A percentile compares a stretch with the other conserved stretches of the same genome.
Evolutionary conservation across 1,140 invertebrate genomes (phyloP).

Genomic region (Bombyx mandarina): DNA sequence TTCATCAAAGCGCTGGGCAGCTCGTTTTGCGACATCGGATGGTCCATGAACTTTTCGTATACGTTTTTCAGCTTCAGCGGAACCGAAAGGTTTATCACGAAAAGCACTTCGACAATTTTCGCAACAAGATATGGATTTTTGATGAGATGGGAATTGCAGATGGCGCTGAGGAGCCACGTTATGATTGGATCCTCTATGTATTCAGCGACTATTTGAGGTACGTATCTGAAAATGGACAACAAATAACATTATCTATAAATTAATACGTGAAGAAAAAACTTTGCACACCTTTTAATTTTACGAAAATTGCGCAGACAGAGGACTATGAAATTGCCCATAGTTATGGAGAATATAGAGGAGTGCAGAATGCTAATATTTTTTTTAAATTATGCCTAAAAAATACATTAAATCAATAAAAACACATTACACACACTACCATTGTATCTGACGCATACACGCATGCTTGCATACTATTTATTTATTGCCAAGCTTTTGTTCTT

Average conservation of each 20-base stretch:
- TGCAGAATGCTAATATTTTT: too few relatives aligned
- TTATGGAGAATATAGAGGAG: too few relatives aligned
- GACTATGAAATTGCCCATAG: too few relatives aligned
- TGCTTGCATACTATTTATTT: too few relatives aligned
- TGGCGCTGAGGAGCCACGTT: constrained; percentile 88
- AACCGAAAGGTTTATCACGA: constrained; percentile 89
- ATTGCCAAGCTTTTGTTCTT: too few relatives aligned
- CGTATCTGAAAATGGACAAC: constrained; percentile 75
- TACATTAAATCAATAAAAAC: too few relatives aligned
- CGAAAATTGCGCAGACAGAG: too few relatives aligned
- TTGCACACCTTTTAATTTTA: too few relatives aligned
- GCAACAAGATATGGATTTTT: constrained; percentile 97
- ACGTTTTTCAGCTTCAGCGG: constrained; percentile 77
- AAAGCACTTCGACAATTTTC: constrained; percentile 95
- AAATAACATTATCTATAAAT: background rate
- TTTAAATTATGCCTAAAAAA: too few relatives aligned
- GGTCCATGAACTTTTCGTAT: constrained; percentile 77
- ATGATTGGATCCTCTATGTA: constrained; percentile 87
- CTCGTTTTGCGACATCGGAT: constrained; percentile 86
- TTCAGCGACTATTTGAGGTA: constrained; percentile 81
- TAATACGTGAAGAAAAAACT: too few relatives aligned
- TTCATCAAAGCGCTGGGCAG: constrained; percentile 94
- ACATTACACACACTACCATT: too few relatives aligned
- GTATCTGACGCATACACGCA: too few relatives aligned
- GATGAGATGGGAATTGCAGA: constrained; percentile 92